A percentile compares a stretch with the other conserved stretches of the same genome.
Conservation (phyloP, 2,797 vertebrate genomes). For the Rhabdophis nuchalis region DNA sequence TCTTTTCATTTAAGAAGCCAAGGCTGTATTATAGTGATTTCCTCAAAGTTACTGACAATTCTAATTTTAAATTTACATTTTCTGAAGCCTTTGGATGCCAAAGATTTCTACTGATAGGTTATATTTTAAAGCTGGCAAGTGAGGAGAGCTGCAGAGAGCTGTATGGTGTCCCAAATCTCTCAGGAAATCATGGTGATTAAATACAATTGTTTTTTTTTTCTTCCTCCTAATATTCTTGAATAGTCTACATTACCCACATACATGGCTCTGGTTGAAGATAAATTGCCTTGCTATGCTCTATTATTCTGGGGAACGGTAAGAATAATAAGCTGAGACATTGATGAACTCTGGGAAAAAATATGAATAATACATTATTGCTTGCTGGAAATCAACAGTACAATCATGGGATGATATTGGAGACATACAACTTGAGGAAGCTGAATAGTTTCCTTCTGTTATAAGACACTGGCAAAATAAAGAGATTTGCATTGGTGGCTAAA, state of each 20-base stretch:
- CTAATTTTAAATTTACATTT: neutral
- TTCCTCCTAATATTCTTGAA: conserved; percentile 51
- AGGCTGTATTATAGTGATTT: neutral
- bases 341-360: conserved; percentile 60
- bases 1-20: neutral
- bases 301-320: conserved; percentile 59
- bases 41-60: neutral
- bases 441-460: neutral
- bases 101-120: neutral
- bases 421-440: conserved; percentile 12
- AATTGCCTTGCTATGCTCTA: conserved; percentile 63
- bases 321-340: conserved; percentile 61
- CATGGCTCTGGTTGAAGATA: conserved; percentile 47
- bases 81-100: neutral
- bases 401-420: conserved; percentile 25
- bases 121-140: conserved; percentile 44
- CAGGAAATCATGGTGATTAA: conserved; percentile 55
- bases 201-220: conserved; percentile 24
- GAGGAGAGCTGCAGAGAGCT: conserved; percentile 28
- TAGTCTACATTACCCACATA: conserved; percentile 52
- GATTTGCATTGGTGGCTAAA: conserved; percentile 8
- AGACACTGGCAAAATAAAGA: conserved; percentile 22
- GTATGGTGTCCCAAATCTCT: conserved; percentile 54
- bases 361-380: conserved; percentile 61
- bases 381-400: conserved; percentile 44